phyloP scores from a whole-genome alignment of 2,113 vertebrate genomes.

The Oncorhynchus clarkii region DNA sequence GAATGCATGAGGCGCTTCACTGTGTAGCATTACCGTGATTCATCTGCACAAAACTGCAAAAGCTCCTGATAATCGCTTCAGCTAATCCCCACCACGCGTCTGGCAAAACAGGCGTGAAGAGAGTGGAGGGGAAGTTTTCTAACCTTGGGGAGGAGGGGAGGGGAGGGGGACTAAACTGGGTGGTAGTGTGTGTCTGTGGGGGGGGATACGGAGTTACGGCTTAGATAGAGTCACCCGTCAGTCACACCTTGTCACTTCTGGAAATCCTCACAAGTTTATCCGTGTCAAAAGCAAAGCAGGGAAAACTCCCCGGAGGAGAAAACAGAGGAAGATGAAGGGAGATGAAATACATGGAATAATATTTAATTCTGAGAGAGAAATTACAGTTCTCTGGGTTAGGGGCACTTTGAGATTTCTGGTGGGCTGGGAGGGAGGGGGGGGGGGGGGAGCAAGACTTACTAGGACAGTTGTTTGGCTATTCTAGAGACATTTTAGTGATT shows the following conservation, averaged over 20 bases:
- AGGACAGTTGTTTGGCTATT: too few species aligned
- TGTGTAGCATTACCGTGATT: constrained; percentile 76
- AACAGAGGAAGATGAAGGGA: not conserved
- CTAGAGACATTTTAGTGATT: not conserved
- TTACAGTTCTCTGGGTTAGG: not conserved
- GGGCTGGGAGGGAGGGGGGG: not conserved
- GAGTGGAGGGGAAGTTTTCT: constrained; percentile 55
- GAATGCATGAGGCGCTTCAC: constrained; percentile 69
- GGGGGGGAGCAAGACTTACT: not conserved
- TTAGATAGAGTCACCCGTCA: constrained; percentile 2
- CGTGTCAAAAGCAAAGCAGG: constrained; percentile 6
- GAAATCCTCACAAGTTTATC: constrained; percentile 15
- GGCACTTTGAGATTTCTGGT: not conserved
- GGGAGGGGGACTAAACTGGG: constrained; percentile 3
- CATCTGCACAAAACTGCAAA: constrained; percentile 76
- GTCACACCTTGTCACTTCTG: constrained; percentile 20
- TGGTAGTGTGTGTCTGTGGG: constrained; percentile 20
- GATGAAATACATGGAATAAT: not conserved
- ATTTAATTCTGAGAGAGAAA: constrained; percentile 1
- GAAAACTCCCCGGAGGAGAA: constrained; percentile 7
- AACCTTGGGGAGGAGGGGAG: constrained; percentile 30
- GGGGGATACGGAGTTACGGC: not conserved
- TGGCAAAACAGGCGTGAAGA: constrained; percentile 62
- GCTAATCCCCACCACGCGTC: constrained; percentile 67
- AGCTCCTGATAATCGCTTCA: constrained; percentile 73